Base-by-base conservation (phyloP, 92 coral and sea anemone genomes). In the Scolanthus callimorphus region DNA sequence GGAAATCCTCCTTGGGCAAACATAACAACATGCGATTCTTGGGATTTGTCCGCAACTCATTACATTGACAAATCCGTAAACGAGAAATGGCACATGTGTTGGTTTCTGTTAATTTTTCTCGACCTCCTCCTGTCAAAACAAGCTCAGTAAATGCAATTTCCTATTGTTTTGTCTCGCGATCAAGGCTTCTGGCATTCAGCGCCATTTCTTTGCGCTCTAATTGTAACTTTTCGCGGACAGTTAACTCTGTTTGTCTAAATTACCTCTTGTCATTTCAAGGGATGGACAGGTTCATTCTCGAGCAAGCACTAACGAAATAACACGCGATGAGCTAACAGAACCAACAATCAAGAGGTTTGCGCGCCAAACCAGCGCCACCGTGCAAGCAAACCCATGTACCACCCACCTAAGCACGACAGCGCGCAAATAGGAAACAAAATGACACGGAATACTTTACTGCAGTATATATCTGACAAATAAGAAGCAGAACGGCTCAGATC, bases 61-160 rank as follows among this genome's bases (percentile, higher is more conserved):
- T 43, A 70, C 70, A 67, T 62, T 78, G 85, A 78, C 85, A 78
- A 87, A 81, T 87, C 75, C 59, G 96, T 87, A 83, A 87, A 87
- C 90, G 89, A 83, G n/a, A 78, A 61, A 71, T 87, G 96, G 90
- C 95, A 87, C 82, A 87, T 87, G 85, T 83, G 96, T 77, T 85
- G 70, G 85, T 70, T 62, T 84, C 85, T 87, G 90, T 83, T 83
- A 87, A 87, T 87, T 78, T 87, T 80, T 74, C 79, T 71, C 71
- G 69, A 79, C 71, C 69, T 59, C 63, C 65, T 59, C 60, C 78
- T 87, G 96, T 87, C 96, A 87, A 74, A 87, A 87, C 81, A 83
- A 78, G 77, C 63, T 69, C 70, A 63, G 69, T 89, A 80, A 87
- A 62, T 76, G 82, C 56, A 71, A 80, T 73, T 71, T 63, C 49